Evolutionary conservation across 2,113 vertebrate species (phyloP).

Genomic region (Dascyllus trimaculatus): DNA sequence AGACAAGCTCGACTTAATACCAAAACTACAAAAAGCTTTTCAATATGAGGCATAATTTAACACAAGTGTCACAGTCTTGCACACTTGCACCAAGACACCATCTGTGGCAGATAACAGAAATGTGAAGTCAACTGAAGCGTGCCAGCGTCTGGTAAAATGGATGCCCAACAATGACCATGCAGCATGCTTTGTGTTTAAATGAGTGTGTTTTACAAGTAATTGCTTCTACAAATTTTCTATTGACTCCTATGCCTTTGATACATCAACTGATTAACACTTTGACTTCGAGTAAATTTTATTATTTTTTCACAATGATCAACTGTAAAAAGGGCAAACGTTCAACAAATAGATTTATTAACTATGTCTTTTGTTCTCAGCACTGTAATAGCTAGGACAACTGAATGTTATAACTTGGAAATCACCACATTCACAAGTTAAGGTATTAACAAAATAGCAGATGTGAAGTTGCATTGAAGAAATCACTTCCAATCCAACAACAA

Average conservation of each 20-base stretch:
- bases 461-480: too few relatives aligned
- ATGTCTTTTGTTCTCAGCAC: too few relatives aligned
- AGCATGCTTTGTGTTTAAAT: not conserved
- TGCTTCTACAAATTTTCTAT: not conserved
- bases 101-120: conserved; percentile 19
- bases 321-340: not conserved
- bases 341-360: too few relatives aligned
- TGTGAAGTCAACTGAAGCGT: conserved; percentile 11
- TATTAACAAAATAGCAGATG: too few relatives aligned
- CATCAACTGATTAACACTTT: too few relatives aligned
- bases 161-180: not conserved
- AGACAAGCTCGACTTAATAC: not conserved
- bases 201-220: not conserved
- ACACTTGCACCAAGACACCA: conserved; percentile 33
- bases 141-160: not conserved
- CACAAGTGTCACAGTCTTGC: conserved; percentile 3
- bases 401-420: too few relatives aligned
- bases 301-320: not conserved
- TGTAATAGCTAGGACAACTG: too few relatives aligned
- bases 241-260: not conserved
- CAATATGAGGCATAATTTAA: conserved; percentile 23
- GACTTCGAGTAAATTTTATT: not conserved
- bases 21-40: conserved; percentile 10
- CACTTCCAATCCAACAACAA: not conserved
- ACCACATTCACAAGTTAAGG: too few relatives aligned